phyloP scores from a whole-genome alignment of 2,888 invertebrate genomes.

The Arctia plantaginis region DNA sequence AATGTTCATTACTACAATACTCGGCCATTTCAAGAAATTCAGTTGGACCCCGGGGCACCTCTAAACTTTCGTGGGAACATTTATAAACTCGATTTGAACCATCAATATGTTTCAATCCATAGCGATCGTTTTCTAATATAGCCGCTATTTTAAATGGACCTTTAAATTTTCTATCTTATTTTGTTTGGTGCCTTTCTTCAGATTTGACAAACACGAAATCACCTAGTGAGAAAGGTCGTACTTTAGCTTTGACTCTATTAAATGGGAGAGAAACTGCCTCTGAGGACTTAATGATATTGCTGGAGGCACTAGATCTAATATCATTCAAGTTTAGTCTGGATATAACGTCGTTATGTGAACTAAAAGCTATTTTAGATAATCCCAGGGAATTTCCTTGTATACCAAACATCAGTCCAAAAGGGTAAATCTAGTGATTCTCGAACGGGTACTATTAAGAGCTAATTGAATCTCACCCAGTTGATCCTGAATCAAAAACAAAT shows the following conservation, averaged over 20 bases:
- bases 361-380: no score
- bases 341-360: no score
- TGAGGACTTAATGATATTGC: no score
- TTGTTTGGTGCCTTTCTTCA: conserved; percentile 19
- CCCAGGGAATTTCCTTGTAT: no score
- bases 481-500: no score
- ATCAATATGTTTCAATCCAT: not conserved
- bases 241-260: no score
- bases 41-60: not conserved
- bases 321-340: no score
- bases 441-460: conserved; percentile 37
- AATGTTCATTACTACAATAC: no score
- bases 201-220: conserved; percentile 22
- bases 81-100: not conserved
- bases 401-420: conserved; percentile 36
- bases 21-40: not conserved
- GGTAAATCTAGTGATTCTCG: conserved; percentile 30
- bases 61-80: not conserved
- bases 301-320: no score
- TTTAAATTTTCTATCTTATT: conserved; percentile 12
- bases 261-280: no score
- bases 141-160: not conserved
- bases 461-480: conserved; percentile 43
- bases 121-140: not conserved
- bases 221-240: no score